Evolutionary conservation across 2,113 vertebrate genomes (phyloP).

Genomic region (Corynorhinus townsendii): DNA sequence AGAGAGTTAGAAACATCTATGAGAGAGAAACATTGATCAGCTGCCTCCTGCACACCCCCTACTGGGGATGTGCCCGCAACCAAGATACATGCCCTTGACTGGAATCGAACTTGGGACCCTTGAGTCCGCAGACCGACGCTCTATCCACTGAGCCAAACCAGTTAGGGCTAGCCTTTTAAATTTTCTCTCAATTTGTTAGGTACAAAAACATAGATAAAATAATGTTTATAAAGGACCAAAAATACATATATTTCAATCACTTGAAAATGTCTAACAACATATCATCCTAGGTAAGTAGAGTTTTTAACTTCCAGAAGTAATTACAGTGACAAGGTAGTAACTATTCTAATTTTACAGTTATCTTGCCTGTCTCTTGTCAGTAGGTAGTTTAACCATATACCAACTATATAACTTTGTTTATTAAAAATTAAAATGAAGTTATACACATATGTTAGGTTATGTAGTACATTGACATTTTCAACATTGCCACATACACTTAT

Average conservation of each 20-base stretch:
- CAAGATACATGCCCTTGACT: too few relatives aligned
- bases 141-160: too few relatives aligned
- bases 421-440: neutral
- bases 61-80: too few relatives aligned
- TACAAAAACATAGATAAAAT: neutral
- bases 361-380: neutral
- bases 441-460: neutral
- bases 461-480: neutral
- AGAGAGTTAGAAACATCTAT: too few relatives aligned
- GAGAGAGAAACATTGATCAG: too few relatives aligned
- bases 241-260: neutral
- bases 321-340: neutral
- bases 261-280: neutral
- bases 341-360: neutral
- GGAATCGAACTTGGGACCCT: too few relatives aligned
- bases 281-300: neutral
- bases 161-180: too few relatives aligned
- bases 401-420: neutral
- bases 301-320: conserved; percentile 1
- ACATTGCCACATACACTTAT: neutral
- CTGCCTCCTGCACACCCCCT: too few relatives aligned
- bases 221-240: neutral
- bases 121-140: too few relatives aligned
- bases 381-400: neutral
- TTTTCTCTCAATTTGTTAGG: neutral